Conservation (phyloP, 2,113 vertebrate genomes). For the Ailuropoda melanoleuca region DNA sequence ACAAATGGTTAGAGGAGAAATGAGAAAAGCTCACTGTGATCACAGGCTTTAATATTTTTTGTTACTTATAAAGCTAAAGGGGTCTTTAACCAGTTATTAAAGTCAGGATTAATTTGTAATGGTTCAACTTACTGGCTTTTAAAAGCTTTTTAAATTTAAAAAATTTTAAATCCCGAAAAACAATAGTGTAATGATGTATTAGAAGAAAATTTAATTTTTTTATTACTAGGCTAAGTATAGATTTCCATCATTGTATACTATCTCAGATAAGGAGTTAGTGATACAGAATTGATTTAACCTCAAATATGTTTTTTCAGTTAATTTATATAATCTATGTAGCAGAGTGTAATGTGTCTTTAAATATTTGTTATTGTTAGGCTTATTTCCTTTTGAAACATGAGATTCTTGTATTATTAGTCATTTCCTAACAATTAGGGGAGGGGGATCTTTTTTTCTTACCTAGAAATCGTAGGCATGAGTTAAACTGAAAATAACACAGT, state of each 20-base stretch:
- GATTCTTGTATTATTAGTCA: slow-evolving; percentile 39
- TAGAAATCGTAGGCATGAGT: slow-evolving; percentile 61
- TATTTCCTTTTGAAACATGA: slow-evolving; percentile 56
- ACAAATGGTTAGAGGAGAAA: slow-evolving; percentile 96
- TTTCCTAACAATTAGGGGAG: slow-evolving; percentile 54
- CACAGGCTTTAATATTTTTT: slow-evolving; percentile 92
- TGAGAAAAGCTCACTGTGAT: slow-evolving; percentile 95
- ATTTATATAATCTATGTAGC: slow-evolving; percentile 78
- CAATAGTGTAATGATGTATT: slow-evolving; percentile 81
- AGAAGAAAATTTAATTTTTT: slow-evolving; percentile 78
- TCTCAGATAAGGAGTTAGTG: slow-evolving; percentile 77
- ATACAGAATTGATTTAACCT: slow-evolving; percentile 70
- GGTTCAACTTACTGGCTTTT: slow-evolving; percentile 93
- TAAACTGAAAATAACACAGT: slow-evolving; percentile 61
- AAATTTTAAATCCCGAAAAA: slow-evolving; percentile 75
- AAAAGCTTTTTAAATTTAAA: slow-evolving; percentile 89
- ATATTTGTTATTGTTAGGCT: slow-evolving; percentile 54
- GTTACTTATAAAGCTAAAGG: slow-evolving; percentile 91
- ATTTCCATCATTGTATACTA: slow-evolving; percentile 76
- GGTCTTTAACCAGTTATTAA: slow-evolving; percentile 99
- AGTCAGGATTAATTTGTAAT: slow-evolving; percentile 99
- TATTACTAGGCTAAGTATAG: slow-evolving; percentile 74
- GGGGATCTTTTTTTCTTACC: slow-evolving; percentile 50
- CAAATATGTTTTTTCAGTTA: slow-evolving; percentile 71
- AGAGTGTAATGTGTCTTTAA: slow-evolving; percentile 54